Evolutionary conservation across 2,113 vertebrate species (phyloP).

Genomic region (Raphicerus campestris): DNA sequence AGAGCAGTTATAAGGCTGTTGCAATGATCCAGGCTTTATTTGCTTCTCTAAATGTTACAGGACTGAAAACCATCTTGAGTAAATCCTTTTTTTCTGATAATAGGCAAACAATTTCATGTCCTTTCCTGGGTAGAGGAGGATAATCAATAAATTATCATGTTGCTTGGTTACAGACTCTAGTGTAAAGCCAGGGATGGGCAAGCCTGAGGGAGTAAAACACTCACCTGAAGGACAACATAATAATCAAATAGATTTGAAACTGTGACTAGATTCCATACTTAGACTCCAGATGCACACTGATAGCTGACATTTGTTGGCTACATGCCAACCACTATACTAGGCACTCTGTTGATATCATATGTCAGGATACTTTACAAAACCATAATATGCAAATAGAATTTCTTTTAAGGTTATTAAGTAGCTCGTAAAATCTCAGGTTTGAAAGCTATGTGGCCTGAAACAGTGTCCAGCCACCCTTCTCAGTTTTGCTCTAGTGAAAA

Average conservation of each 20-base stretch:
- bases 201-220: neutral
- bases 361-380: neutral
- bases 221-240: neutral
- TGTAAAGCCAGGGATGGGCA: neutral
- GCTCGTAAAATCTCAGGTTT: neutral
- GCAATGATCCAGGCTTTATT: neutral
- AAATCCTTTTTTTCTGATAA: neutral
- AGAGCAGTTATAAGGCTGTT: neutral
- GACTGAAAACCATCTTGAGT: neutral
- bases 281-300: neutral
- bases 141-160: slow-evolving; percentile 5
- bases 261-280: neutral
- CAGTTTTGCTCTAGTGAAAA: neutral
- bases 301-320: neutral
- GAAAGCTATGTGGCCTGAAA: neutral
- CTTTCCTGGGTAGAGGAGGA: neutral
- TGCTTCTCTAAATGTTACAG: slow-evolving; percentile 5
- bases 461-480: neutral
- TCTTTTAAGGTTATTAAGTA: neutral
- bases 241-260: neutral
- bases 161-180: neutral
- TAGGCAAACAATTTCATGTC: slow-evolving; percentile 8
- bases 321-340: neutral
- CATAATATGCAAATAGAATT: neutral
- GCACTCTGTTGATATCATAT: neutral